phyloP scores from a whole-genome alignment of 2,797 vertebrate species.

The Thamnophis elegans region DNA sequence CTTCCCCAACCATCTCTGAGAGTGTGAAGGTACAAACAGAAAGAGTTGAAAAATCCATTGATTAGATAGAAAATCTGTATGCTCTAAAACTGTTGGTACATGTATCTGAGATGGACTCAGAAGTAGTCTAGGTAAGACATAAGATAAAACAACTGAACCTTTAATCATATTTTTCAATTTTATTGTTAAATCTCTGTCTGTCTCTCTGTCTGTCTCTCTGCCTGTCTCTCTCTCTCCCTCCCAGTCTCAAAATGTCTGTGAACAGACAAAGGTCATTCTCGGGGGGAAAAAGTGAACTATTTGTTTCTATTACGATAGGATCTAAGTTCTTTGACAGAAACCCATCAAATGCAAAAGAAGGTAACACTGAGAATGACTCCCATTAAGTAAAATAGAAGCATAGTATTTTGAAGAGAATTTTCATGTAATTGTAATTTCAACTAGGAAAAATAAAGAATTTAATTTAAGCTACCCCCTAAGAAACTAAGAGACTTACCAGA shows the following conservation, averaged over 20 bases:
- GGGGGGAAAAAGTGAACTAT: background rate
- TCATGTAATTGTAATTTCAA: background rate
- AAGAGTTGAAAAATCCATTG: background rate
- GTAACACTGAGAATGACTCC: background rate
- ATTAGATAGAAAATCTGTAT: background rate
- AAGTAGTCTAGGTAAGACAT: background rate
- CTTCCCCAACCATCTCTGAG: background rate
- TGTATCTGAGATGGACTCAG: background rate
- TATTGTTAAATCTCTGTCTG: background rate
- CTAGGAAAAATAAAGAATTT: slow-evolving; percentile 2
- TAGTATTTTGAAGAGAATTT: slow-evolving; percentile 31
- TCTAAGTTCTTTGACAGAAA: background rate
- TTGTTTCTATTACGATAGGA: background rate
- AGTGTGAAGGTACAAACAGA: background rate
- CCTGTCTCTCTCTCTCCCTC: background rate
- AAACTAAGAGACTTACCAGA: slow-evolving; percentile 81
- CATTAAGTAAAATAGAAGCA: background rate
- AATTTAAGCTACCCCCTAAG: slow-evolving; percentile 15
- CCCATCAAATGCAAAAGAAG: background rate
- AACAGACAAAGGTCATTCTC: background rate
- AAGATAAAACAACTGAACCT: background rate
- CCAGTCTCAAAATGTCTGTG: background rate
- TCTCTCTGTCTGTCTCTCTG: background rate
- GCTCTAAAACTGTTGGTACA: background rate
- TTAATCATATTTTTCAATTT: background rate